phyloP scores from a whole-genome alignment of 2,113 vertebrate species.

The Craseonycteris thonglongyai region DNA sequence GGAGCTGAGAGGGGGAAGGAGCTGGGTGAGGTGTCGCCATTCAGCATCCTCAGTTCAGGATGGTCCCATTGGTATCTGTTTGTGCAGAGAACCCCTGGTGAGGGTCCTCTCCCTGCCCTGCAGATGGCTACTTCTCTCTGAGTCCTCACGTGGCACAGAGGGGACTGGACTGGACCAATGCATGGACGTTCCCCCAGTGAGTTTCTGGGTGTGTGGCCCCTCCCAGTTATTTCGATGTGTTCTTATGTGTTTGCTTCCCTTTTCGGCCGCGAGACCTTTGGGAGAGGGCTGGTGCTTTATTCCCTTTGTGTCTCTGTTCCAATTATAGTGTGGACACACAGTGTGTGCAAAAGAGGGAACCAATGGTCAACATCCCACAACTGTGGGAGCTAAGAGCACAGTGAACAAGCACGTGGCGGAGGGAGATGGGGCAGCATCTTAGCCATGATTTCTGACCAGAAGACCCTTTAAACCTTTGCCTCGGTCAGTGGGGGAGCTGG shows the following conservation, averaged over 20 bases:
- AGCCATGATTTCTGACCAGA: neutral
- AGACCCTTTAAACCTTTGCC: neutral
- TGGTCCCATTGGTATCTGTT: too few relatives aligned
- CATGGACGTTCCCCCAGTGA: rapidly evolving
- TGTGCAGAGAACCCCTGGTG: too few relatives aligned
- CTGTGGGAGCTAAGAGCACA: neutral
- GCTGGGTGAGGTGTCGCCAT: neutral
- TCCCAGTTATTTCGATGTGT: neutral
- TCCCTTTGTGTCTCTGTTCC: neutral
- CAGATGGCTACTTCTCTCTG: neutral
- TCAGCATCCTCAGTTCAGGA: too few relatives aligned
- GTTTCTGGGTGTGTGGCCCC: neutral
- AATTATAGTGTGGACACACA: neutral
- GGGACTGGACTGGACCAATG: neutral
- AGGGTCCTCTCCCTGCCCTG: neutral
- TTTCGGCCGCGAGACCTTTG: neutral
- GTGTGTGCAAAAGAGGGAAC: neutral
- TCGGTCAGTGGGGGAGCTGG: neutral
- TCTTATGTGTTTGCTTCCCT: neutral
- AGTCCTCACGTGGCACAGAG: neutral
- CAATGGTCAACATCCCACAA: neutral
- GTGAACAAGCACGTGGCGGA: neutral
- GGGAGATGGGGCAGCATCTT: neutral
- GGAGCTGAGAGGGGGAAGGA: neutral
- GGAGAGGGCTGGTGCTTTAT: too few relatives aligned